These are phyloP conservation scores for Arenicola marina DNA, from an alignment of 2,888 invertebrate species.

Conservation along the genomic window DNA sequence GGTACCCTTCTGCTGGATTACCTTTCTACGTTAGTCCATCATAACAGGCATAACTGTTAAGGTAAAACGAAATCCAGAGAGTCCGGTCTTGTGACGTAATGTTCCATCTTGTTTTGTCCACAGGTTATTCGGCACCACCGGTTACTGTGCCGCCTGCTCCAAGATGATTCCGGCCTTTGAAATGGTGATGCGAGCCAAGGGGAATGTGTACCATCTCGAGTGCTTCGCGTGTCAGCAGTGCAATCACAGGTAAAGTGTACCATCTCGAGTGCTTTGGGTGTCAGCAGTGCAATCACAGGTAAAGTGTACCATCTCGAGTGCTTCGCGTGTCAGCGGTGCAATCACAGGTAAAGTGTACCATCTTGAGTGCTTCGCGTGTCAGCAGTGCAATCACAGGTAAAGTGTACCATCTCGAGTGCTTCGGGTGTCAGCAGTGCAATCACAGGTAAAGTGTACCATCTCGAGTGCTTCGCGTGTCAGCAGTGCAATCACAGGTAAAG, in stretches of 20 bases:
- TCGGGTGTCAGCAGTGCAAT: background rate
- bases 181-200: constrained; percentile 92
- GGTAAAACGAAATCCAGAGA: too few species aligned
- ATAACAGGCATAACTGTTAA: too few species aligned
- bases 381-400: constrained; percentile 92
- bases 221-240: constrained; percentile 94
- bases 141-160: constrained; percentile 88
- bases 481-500: too few species aligned
- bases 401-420: background rate
- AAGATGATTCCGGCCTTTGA: constrained; percentile 93
- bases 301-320: constrained; percentile 94
- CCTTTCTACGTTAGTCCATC: too few species aligned
- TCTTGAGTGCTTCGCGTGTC: constrained; percentile 92
- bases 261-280: too few species aligned
- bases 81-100: too few species aligned
- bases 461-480: too few species aligned
- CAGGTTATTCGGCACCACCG: constrained; percentile 88
- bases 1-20: too few species aligned
- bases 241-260: constrained; percentile 81
- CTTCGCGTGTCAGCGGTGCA: constrained; percentile 92
- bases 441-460: too few species aligned
- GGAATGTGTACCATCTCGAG: constrained; percentile 90
- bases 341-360: constrained; percentile 89
- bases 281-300: constrained; percentile 69
- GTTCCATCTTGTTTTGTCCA: too few species aligned